Evolutionary conservation across 2,113 vertebrate species (phyloP).

Genomic region (Dendrocopos noguchii): DNA sequence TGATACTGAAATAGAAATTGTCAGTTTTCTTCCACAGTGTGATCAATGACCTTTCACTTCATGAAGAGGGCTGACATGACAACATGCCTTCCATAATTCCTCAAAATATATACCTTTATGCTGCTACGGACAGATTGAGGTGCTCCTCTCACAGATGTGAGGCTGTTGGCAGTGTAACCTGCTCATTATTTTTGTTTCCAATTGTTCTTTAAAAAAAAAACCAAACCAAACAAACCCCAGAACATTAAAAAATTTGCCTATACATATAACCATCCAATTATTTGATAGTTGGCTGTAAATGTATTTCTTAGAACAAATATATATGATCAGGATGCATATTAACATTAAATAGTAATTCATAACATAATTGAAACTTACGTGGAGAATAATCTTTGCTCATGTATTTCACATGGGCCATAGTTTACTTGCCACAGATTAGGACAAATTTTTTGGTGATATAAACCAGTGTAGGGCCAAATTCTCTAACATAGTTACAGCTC

Average conservation of each 20-base stretch:
- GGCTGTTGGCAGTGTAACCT: neutral
- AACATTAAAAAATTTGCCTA: neutral
- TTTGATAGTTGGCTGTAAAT: neutral
- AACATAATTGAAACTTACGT: neutral
- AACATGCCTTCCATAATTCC: constrained; percentile 23
- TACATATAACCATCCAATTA: neutral
- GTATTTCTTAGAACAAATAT: neutral
- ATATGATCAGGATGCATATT: neutral
- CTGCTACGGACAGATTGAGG: constrained; percentile 2
- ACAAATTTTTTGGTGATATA: neutral
- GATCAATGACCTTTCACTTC: constrained; percentile 45
- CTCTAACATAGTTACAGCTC: neutral
- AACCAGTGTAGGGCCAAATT: neutral
- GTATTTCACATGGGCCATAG: neutral
- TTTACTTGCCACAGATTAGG: neutral
- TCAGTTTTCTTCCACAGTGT: constrained; percentile 22
- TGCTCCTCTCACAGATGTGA: neutral
- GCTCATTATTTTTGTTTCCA: neutral
- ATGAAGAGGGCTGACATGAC: constrained; percentile 30
- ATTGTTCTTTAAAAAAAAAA: neutral
- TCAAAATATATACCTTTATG: constrained; percentile 8
- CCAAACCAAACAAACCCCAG: no score
- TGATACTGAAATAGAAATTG: constrained; percentile 43
- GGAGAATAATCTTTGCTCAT: neutral
- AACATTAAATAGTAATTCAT: neutral